Percentiles rank a stretch among this genome's conserved stretches.
These are phyloP conservation scores for Scaptomyza caliginosa DNA, from an alignment of 2,888 invertebrate genomes.

Conservation along the genomic window DNA sequence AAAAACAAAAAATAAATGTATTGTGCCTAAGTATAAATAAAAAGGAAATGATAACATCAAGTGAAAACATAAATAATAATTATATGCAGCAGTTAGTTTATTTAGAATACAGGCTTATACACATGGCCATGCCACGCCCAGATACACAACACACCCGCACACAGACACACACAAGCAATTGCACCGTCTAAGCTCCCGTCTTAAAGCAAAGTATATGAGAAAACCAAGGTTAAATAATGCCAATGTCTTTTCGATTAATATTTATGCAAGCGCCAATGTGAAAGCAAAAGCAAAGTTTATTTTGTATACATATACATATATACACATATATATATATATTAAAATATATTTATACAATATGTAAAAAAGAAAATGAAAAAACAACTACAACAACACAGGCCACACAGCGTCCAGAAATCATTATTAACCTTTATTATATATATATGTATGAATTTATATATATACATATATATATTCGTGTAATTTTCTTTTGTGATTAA, in stretches of 20 bases:
- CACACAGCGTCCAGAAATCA: conserved; percentile 49
- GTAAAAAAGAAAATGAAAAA: conserved; percentile 22
- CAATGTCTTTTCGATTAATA: conserved; percentile 69
- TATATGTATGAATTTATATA: background rate
- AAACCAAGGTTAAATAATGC: conserved; percentile 35
- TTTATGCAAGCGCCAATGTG: conserved; percentile 76
- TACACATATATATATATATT: conserved; percentile 41
- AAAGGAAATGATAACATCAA: conserved; percentile 30
- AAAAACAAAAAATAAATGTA: conserved; percentile 63
- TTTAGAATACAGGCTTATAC: conserved; percentile 33
- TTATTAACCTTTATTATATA: background rate
- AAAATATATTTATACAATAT: conserved; percentile 47
- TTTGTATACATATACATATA: conserved; percentile 69
- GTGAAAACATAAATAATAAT: conserved; percentile 37
- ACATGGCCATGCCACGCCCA: conserved; percentile 33
- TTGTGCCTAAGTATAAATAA: conserved; percentile 73
- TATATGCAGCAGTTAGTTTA: conserved; percentile 36
- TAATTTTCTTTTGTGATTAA: background rate
- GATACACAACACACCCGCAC: conserved; percentile 4
- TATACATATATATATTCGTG: conserved; percentile 4
- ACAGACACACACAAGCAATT: conserved; percentile 45
- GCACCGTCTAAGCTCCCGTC: conserved; percentile 73
- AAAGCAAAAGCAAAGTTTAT: conserved; percentile 70
- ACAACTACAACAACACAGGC: conserved; percentile 26
- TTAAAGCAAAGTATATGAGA: conserved; percentile 29